These are phyloP conservation scores for Apostichopus parvimensis DNA, from an alignment of 35 echinoderm and acorn worm species.

Conservation along the genomic window DNA sequence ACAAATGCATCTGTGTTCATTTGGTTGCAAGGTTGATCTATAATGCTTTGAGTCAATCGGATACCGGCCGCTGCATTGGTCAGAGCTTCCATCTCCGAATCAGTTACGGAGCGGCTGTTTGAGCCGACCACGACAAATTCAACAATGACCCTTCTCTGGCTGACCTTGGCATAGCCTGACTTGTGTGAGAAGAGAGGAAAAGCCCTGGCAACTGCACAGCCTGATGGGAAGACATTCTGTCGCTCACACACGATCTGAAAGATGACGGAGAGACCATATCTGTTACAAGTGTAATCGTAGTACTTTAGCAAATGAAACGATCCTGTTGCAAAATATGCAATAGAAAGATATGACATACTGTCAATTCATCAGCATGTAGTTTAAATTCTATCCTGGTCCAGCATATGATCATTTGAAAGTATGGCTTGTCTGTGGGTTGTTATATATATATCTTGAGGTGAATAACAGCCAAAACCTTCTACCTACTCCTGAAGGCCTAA, in stretches of 20 bases:
- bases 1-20: slow-evolving; percentile 97
- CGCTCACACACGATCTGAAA: slow-evolving; percentile 88
- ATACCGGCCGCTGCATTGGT: slow-evolving; percentile 60
- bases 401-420: no score
- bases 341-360: no score
- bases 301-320: no score
- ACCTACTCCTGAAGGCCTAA: no score
- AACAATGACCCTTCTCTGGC: slow-evolving; percentile 55
- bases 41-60: slow-evolving; percentile 69
- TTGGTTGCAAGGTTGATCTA: slow-evolving; percentile 93
- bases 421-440: no score
- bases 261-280: background rate
- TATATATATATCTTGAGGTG: no score
- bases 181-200: slow-evolving; percentile 88
- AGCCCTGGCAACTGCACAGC: slow-evolving; percentile 85
- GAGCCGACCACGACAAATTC: slow-evolving; percentile 80
- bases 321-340: no score
- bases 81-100: slow-evolving; percentile 72
- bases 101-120: slow-evolving; percentile 54
- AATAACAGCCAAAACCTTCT: no score
- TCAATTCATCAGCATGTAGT: no score
- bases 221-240: slow-evolving; percentile 82
- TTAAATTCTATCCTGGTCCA: no score
- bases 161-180: slow-evolving; percentile 63
- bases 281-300: no score